Conservation (phyloP, 2,888 invertebrate genomes). For the Perithous albicinctus region DNA sequence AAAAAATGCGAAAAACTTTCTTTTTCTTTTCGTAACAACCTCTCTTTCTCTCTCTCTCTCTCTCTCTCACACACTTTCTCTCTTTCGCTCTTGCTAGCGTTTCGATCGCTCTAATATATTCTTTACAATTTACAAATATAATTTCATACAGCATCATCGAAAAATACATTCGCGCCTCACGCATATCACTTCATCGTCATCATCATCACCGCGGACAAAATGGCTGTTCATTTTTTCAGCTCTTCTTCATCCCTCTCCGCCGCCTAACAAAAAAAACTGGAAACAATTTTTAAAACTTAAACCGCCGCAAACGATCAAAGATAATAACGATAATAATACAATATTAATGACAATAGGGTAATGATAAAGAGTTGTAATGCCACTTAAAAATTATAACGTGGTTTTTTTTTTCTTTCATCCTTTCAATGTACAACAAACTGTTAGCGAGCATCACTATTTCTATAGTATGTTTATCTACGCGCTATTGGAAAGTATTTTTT, state of each 20-base stretch:
- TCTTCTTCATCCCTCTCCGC: conserved; percentile 51
- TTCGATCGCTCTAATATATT: conserved; percentile 74
- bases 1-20: conserved; percentile 54
- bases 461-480: conserved; percentile 58
- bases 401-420: conserved; percentile 34
- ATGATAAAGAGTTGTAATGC: conserved; percentile 50
- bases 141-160: conserved; percentile 80
- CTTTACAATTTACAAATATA: conserved; percentile 84
- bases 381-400: conserved; percentile 62
- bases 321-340: conserved; percentile 65
- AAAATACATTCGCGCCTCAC: conserved; percentile 81
- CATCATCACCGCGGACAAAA: conserved; percentile 59
- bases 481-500: conserved; percentile 71
- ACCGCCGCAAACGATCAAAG: conserved; percentile 74
- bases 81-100: conserved; percentile 22
- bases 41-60: conserved; percentile 2
- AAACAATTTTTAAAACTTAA: conserved; percentile 78
- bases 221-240: conserved; percentile 32
- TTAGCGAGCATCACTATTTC: conserved; percentile 65
- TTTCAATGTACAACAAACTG: conserved; percentile 74
- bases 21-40: conserved; percentile 37
- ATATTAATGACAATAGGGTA: conserved; percentile 64
- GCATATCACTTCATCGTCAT: conserved; percentile 73
- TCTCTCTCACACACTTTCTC: not conserved
- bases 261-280: conserved; percentile 77